Conservation (phyloP, 2,797 vertebrate species). For the Notolabrus celidotus region DNA sequence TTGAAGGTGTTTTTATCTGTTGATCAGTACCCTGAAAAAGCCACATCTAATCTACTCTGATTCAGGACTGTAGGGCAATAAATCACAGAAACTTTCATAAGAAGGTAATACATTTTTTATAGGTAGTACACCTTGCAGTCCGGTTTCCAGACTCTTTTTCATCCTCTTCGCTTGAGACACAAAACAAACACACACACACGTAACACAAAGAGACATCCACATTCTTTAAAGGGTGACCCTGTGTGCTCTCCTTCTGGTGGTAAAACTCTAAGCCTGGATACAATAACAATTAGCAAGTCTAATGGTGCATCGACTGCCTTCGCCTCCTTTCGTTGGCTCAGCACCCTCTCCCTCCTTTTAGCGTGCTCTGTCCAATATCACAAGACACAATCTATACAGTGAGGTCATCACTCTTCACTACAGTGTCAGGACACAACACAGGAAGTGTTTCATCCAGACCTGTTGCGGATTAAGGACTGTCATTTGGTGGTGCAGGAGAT, state of each 20-base stretch:
- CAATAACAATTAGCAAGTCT: slow-evolving; percentile 66
- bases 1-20: no score
- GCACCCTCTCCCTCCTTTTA: slow-evolving; percentile 18
- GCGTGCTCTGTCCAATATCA: slow-evolving; percentile 27
- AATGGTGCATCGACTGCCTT: slow-evolving; percentile 51
- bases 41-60: slow-evolving; percentile 1
- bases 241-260: slow-evolving; percentile 7
- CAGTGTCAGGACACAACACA: slow-evolving; percentile 18
- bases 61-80: background rate
- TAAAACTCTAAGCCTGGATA: slow-evolving; percentile 25
- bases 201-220: background rate
- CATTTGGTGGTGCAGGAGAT: slow-evolving; percentile 21
- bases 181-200: background rate
- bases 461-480: slow-evolving; percentile 44
- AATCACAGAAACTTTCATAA: background rate
- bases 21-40: background rate
- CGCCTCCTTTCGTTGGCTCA: slow-evolving; percentile 35
- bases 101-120: background rate
- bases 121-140: background rate
- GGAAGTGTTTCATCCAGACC: slow-evolving; percentile 53
- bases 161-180: background rate
- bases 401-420: slow-evolving; percentile 30
- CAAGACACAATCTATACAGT: slow-evolving; percentile 34
- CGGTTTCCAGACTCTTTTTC: background rate
- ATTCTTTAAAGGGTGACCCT: slow-evolving; percentile 3